Percentiles rank a stretch among this genome's conserved stretches.
phyloP scores from a whole-genome alignment of 2,888 invertebrate species.

The Drosophila anomelani region DNA sequence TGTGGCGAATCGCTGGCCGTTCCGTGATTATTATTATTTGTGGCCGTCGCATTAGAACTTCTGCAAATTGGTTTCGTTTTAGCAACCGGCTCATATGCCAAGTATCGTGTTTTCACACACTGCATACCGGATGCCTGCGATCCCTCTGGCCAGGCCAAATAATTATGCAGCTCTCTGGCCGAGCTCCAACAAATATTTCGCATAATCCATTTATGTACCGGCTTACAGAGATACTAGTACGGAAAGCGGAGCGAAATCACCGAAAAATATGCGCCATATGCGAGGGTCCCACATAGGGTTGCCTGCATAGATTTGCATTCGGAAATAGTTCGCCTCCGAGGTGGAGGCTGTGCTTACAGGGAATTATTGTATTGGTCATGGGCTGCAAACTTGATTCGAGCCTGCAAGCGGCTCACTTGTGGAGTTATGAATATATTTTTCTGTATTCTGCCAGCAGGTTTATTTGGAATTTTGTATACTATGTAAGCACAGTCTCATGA shows the following conservation, averaged over 20 bases:
- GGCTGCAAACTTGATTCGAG: not conserved
- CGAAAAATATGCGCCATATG: constrained; percentile 33
- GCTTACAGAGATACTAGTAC: constrained; percentile 25
- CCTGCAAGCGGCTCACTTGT: not conserved
- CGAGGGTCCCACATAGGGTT: constrained; percentile 14
- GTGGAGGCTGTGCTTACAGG: constrained; percentile 14
- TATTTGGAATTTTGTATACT: not conserved
- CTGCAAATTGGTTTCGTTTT: constrained; percentile 66
- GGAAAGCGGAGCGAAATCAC: constrained; percentile 2
- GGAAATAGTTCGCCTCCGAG: constrained; percentile 16
- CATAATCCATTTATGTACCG: constrained; percentile 34
- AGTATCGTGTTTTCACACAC: constrained; percentile 38
- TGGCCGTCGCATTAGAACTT: constrained; percentile 55
- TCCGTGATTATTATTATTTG: constrained; percentile 59
- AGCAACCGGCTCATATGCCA: constrained; percentile 23
- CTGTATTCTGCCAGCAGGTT: not conserved
- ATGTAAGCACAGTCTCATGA: not conserved
- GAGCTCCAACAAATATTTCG: constrained; percentile 27
- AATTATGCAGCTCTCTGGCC: constrained; percentile 38
- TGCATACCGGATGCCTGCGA: constrained; percentile 16
- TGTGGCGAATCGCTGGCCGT: constrained; percentile 67
- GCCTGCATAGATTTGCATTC: constrained; percentile 37
- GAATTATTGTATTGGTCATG: constrained; percentile 13
- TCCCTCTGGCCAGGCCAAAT: constrained; percentile 21
- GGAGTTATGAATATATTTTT: constrained; percentile 1